Evolutionary conservation across 2,113 vertebrate genomes (phyloP), one percentile per base, ranked within the genome.

Genomic region (Prinia subflava): DNA sequence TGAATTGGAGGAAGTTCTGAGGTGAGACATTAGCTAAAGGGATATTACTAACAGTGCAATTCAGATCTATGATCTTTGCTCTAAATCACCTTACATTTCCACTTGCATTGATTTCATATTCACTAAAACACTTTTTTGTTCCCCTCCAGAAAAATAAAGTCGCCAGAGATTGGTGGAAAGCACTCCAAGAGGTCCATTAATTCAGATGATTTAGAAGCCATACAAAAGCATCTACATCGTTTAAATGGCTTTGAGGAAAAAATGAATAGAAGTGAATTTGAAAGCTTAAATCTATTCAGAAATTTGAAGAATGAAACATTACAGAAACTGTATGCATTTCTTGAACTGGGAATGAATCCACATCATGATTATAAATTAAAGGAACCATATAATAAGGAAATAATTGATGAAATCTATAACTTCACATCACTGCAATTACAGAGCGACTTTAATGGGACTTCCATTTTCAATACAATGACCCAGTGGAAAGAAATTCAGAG

Each of bases 321-420:
- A 90, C 85, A 94, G 84, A 96, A 75, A 94, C 89, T 96, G 89
- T 82, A 90, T 92, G 91, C 95, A 77, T 85, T 97, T 89, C 92
- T 97, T 69, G 91, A 89, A 57, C 84, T 91, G 89, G 91, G 95
- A 96, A 95, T 95, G 83, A 88, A 78, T 83, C 91, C 91, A 92
- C 77, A 80, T 69, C 75, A n/a, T 92, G 89, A 95, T 94, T 90
- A 95, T 93, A 83, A 93, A 85, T 91, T 92, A 88, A 94, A 81
- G 71, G 85, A 94, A 68, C 57, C 59, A 79, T 91, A 97, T 84
- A 94, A 91, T 94, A 94, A 92, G 59, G 79, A 96, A 92, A 89
- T 94, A 94, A 92, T 97, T 92, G 87, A 94, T 87, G 87, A 95
- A 73, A 90, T 96, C 85, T 95, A 93, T 95, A 97, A 94, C 67